Evolutionary conservation across 2,797 vertebrate genomes (phyloP).

Genomic region (Phalanger gymnotis): DNA sequence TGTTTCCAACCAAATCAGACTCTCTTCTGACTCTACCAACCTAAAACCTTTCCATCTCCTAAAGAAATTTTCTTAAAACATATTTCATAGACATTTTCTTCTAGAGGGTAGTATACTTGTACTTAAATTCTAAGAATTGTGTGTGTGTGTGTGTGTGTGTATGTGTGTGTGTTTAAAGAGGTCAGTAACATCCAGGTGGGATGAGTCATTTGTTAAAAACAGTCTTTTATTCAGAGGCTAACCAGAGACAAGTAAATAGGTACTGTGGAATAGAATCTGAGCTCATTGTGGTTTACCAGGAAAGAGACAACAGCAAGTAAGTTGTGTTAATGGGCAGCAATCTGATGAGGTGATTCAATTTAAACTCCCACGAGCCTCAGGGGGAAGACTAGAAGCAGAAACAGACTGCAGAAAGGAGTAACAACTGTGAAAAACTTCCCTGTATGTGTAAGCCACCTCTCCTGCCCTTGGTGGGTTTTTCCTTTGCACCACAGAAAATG

Average conservation of each 20-base stretch:
- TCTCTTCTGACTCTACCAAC: background rate
- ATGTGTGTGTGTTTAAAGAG: background rate
- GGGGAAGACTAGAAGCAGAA: conserved; percentile 11
- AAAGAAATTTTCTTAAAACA: background rate
- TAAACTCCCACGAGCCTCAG: conserved; percentile 14
- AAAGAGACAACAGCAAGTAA: conserved; percentile 1
- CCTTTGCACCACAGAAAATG: background rate
- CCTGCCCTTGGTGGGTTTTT: background rate
- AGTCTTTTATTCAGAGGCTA: conserved; percentile 37
- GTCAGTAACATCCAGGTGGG: conserved; percentile 4
- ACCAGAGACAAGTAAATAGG: conserved; percentile 10
- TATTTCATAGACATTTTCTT: conserved; percentile 34
- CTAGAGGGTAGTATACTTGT: conserved; percentile 40
- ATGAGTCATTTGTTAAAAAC: conserved; percentile 31
- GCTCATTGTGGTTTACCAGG: background rate
- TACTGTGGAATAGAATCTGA: background rate
- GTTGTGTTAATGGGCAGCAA: conserved; percentile 36
- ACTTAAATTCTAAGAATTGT: conserved; percentile 38
- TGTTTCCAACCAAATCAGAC: background rate
- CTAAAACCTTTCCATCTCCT: background rate
- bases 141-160: background rate
- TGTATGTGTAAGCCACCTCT: background rate
- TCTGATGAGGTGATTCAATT: conserved; percentile 27
- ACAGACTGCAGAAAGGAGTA: background rate
- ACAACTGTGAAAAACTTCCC: background rate